These are phyloP conservation scores for Boloria selene DNA, from an alignment of 2,888 invertebrate genomes.

Conservation along the genomic window DNA sequence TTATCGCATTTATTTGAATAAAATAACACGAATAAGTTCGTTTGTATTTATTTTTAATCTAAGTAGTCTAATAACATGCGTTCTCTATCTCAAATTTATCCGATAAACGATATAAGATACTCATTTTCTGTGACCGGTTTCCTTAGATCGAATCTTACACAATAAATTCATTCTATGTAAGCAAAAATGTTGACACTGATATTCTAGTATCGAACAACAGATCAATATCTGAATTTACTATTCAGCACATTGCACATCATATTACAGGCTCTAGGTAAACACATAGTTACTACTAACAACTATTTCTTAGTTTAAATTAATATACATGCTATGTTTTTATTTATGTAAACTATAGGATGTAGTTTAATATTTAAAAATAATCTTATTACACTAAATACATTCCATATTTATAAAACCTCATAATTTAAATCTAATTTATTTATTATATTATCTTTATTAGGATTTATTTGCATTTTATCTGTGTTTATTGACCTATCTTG, in stretches of 20 bases:
- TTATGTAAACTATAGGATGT: too few relatives aligned
- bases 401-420: too few relatives aligned
- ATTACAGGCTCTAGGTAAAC: background rate
- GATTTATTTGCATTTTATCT: too few relatives aligned
- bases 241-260: background rate
- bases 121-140: constrained; percentile 29
- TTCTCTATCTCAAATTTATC: background rate
- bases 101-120: constrained; percentile 9
- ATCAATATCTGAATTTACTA: background rate
- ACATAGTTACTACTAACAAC: too few relatives aligned
- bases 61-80: background rate
- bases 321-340: too few relatives aligned
- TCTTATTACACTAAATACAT: too few relatives aligned
- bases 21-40: constrained; percentile 5
- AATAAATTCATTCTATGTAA: constrained; percentile 18
- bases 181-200: constrained; percentile 5
- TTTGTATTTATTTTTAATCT: background rate
- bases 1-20: constrained; percentile 29
- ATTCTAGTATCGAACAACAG: constrained; percentile 2
- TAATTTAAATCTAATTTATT: too few relatives aligned
- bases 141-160: constrained; percentile 13
- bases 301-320: too few relatives aligned
- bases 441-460: too few relatives aligned
- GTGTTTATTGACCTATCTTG: too few relatives aligned
- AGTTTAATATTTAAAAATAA: too few relatives aligned